These are phyloP conservation scores for Bradypodion ventrale DNA, from an alignment of 2,797 vertebrate genomes.

Conservation along the genomic window DNA sequence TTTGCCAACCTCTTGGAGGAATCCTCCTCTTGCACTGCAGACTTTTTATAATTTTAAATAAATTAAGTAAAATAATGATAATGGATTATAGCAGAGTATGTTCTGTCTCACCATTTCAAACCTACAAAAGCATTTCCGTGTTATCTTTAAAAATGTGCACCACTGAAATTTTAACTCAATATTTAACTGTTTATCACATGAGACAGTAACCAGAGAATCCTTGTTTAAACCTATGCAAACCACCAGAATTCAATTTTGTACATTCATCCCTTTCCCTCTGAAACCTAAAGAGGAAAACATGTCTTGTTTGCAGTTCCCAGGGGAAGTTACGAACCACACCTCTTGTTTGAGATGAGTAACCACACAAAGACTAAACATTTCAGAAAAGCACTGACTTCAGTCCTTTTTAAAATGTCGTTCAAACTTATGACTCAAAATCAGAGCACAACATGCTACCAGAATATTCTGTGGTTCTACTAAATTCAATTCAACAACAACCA, in stretches of 20 bases:
- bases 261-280: neutral
- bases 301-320: neutral
- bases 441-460: neutral
- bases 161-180: neutral
- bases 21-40: neutral
- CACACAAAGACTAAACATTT: neutral
- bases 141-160: too few species aligned
- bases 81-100: too few species aligned
- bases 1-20: rapidly evolving
- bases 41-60: neutral
- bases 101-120: too few species aligned
- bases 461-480: neutral
- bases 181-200: neutral
- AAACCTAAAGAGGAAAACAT: neutral
- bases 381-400: neutral
- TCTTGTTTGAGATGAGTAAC: neutral
- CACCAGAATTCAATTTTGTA: neutral
- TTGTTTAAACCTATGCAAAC: neutral
- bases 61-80: too few species aligned
- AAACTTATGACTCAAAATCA: neutral
- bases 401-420: neutral
- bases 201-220: neutral
- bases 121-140: too few species aligned
- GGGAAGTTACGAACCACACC: neutral
- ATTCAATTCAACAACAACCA: neutral